Evolutionary conservation across 2,113 vertebrate species (phyloP).

Genomic region (Macroglossus sobrinus): DNA sequence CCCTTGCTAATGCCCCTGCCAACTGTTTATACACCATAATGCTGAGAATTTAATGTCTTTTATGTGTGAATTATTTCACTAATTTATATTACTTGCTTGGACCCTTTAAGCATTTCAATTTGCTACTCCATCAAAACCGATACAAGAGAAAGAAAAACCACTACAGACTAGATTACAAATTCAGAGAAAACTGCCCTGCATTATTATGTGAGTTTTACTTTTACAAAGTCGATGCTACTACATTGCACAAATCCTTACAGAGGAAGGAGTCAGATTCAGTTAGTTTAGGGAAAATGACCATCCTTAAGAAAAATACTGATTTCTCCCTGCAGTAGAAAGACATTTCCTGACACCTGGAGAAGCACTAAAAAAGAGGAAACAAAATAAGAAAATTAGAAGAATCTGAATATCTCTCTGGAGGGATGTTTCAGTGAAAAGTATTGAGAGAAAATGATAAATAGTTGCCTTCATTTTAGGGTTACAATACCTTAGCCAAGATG

Average conservation of each 20-base stretch:
- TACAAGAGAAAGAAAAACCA: not conserved
- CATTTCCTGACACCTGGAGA: not conserved
- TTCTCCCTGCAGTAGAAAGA: not conserved
- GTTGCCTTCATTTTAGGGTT: not conserved
- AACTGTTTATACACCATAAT: not conserved
- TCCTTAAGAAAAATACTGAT: not conserved
- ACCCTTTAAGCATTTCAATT: not conserved
- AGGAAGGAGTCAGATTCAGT: not conserved
- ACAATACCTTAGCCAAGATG: not conserved
- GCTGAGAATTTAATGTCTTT: not conserved
- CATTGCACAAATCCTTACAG: not conserved
- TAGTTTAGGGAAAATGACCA: not conserved
- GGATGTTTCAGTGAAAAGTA: not conserved
- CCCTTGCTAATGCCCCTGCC: not conserved
- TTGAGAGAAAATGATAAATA: not conserved
- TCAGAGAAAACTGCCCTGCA: not conserved
- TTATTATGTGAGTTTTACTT: not conserved
- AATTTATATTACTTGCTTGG: not conserved
- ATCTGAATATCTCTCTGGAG: not conserved
- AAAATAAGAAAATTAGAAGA: not conserved
- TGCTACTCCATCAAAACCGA: not conserved
- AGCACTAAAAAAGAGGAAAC: not conserved
- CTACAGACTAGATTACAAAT: not conserved
- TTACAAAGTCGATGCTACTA: not conserved
- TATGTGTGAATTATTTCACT: not conserved